Base-by-base conservation (phyloP, 2,113 vertebrate species). In the Clupea harengus region DNA sequence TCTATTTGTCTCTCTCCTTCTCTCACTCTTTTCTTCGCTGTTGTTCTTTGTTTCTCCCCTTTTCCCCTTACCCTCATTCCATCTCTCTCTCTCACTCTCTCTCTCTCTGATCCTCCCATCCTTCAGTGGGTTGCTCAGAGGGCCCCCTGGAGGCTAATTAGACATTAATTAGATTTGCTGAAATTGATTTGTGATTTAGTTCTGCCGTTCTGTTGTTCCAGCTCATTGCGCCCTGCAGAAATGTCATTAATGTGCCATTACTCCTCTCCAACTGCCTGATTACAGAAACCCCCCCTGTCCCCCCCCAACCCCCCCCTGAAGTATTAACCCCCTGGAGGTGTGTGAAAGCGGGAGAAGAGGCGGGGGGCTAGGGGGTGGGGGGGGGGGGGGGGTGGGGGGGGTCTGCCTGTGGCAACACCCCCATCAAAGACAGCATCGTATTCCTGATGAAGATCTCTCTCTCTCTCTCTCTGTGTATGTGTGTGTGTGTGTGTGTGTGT, bases 141-240 rank as follows among this genome's bases (percentile, higher is more conserved):
- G 9, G 64, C 64, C 91, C 94, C 94, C 95, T 72, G 90, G 94
- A 94, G 94, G 93, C 93, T 95, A 96, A 96, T 96, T 95, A 95
- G 94, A 92, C 92, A 92, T 96, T 95, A 96, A 96, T 95, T 96
- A 95, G 94, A 95, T 96, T 95, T 95, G 94, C 93, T 95, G 94
- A 95, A 94, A 95, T 96, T 96, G 93, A 96, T 96, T 95, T 95
- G 95, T 95, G 95, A 95, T 95, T 95, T 94, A 90, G 92, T 93
- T 92, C 92, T 92, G 92, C 91, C 89, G 92, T 32, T 72, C 93
- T 95, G 92, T 95, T 95, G 94, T 94, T 94, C 92, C 94, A 93
- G 94, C 94, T 94, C 95, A 95, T 94, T 95, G 93, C 93, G 91
- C 93, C 90, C 94, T 92, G 90, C 93, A 95, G 94, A 95, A 95